Evolutionary conservation across 2,888 invertebrate species (phyloP).

Genomic region (Pachliopta kotzebuea): DNA sequence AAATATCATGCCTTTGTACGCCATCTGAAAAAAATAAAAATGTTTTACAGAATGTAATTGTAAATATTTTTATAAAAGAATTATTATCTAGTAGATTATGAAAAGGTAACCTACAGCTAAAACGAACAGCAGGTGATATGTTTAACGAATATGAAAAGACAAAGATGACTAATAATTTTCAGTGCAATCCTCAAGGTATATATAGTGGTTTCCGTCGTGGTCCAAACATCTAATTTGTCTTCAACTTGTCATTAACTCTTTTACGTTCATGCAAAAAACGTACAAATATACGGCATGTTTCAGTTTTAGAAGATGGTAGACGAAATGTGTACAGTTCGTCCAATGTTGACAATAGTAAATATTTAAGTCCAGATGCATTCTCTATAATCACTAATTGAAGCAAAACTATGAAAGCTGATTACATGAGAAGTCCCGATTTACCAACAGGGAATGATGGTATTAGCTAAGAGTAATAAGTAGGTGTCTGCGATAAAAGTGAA

Average conservation of each 20-base stretch:
- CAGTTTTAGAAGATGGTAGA: background rate
- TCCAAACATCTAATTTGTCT: conserved; percentile 66
- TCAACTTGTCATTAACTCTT: conserved; percentile 56
- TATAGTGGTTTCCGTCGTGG: conserved; percentile 51
- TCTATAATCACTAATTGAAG: too few relatives aligned
- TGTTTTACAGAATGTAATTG: background rate
- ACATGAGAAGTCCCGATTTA: too few relatives aligned
- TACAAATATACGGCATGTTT: conserved; percentile 14
- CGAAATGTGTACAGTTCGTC: background rate
- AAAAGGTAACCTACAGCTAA: conserved; percentile 1
- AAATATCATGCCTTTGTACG: conserved; percentile 32
- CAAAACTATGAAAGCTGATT: too few relatives aligned
- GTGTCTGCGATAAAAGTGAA: too few relatives aligned
- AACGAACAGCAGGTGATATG: background rate
- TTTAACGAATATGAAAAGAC: conserved; percentile 32
- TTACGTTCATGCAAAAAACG: conserved; percentile 54
- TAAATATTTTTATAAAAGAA: background rate
- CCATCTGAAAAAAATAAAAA: conserved; percentile 34
- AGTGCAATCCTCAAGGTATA: conserved; percentile 48
- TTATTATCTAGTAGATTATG: background rate
- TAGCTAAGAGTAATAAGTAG: too few relatives aligned
- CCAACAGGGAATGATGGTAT: too few relatives aligned
- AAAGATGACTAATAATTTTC: conserved; percentile 55
- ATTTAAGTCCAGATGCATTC: background rate
- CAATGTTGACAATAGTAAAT: background rate